phyloP scores from a whole-genome alignment of 1,140 invertebrate species.

The Limonius californicus region DNA sequence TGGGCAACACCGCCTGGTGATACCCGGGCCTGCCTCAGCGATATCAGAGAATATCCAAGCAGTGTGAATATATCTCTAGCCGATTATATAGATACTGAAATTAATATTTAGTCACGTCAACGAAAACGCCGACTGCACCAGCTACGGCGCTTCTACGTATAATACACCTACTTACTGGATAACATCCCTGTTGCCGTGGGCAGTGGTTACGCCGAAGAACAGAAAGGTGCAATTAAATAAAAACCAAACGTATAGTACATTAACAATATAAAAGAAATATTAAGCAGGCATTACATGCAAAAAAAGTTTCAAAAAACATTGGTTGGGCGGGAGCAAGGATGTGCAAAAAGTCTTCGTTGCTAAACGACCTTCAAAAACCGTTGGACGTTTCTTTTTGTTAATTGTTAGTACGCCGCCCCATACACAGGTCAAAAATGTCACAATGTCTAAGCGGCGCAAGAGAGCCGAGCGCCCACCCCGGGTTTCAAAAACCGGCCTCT shows the following conservation, averaged over 20 bases:
- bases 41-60: constrained; percentile 12
- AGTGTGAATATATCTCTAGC: constrained; percentile 2
- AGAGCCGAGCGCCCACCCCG: constrained; percentile 41
- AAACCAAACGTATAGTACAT: constrained; percentile 62
- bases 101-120: neutral
- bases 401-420: constrained; percentile 59
- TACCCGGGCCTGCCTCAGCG: constrained; percentile 2
- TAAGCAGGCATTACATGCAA: constrained; percentile 61
- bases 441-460: constrained; percentile 47
- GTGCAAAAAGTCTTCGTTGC: constrained; percentile 45
- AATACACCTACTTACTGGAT: constrained; percentile 68
- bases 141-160: constrained; percentile 18
- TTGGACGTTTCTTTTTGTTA: constrained; percentile 49
- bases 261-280: constrained; percentile 44
- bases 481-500: constrained; percentile 44
- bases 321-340: constrained; percentile 47
- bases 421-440: constrained; percentile 70
- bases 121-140: constrained; percentile 8
- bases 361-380: constrained; percentile 59
- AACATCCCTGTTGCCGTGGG: constrained; percentile 68
- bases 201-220: constrained; percentile 66
- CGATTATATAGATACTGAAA: constrained; percentile 1
- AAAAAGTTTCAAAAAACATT: constrained; percentile 46
- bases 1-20: neutral
- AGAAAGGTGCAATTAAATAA: constrained; percentile 74